Base-by-base conservation (phyloP, 2,888 invertebrate genomes). In the Timandra comae region DNA sequence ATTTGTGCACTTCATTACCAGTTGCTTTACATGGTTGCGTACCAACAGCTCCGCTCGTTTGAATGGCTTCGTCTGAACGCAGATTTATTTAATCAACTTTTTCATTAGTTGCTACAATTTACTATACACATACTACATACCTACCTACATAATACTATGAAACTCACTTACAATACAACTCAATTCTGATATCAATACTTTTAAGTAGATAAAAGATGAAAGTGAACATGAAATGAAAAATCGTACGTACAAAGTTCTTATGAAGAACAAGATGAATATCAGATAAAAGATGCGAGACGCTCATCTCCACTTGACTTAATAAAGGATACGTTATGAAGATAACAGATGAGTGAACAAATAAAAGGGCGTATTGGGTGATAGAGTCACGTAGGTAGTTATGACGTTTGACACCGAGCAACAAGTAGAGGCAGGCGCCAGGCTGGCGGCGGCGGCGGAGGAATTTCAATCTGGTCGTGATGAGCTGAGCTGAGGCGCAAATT, bases 401-500 rank as follows among this genome's bases (percentile, higher is more conserved):
- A 76, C 72, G 69, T 76, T 77, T 73, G 58, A 57, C 56, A 49
- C 51, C 56, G 60, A 49, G 76, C 82, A 82, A 80, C 80, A 81
- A 80, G 80, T 78, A 61, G 43, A 48, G 16, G 46, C 41, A 41
- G 75, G 80, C 80, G 79, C 76, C 79, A 59, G 62, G 77, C 47
- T 63, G 69, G 59, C 70, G 62, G 63, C 65, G 66, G 63, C 57
- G 58, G 53, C 64, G 63, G 60, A 72, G 73, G 80, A 80, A 82
- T 84, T 80, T 76, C 79, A 82, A 84, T 82, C 80, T 79, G 79
- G 69, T 53, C 63, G 64, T 72, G 78, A 78, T 75, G 77, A 79
- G 67, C 58, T 58, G 64, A 66, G 69, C 70, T 58, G 60, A 72
- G 70, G 75, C 74, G 77, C 72, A 76, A 79, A 78, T 79, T 78